Base-by-base conservation (phyloP, 2,888 invertebrate genomes). In the Ecdyonurus torrentis region DNA sequence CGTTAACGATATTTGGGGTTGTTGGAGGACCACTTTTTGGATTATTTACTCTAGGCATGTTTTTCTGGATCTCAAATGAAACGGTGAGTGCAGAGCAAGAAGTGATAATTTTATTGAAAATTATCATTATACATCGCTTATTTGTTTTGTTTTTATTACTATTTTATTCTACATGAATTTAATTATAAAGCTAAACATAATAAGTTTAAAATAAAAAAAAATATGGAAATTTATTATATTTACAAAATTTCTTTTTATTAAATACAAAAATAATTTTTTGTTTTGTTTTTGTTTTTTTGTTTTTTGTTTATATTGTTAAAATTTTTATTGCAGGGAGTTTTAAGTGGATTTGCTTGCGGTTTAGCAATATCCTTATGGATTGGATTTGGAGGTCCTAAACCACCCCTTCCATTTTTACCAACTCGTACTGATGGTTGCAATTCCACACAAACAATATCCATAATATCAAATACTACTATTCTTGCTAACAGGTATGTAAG, bases 11-110 rank as follows among this genome's bases (percentile, higher is more conserved):
- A 67, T 91, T 93, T 70, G 92, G 91, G 1, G 86, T 91, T 0
- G 84, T 90, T 1, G 92, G 92, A 0, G 93, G 93, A 0, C 93
- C 93, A 0, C 73, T 92, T n/a, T 76, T 93, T 23, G 92, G 87
- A 0, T 76, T 92, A 1, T 94, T 93, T 72, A 86, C 90, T 0
- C 75, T 92, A 25, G 93, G 93, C 68, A 91, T 94, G 88, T 84
- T 86, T 67, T 84, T 85, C 52, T 83, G 86, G 18, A 79, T 76
- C 61, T 84, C 86, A 2, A 89, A 86, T 71, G 82, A 91, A 74
- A 78, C 76, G 73, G 85, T 85, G 70, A 75, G 75, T 71, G 24
- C n/a, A 75, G 75, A 70, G 24, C n/a, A n/a, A n/a, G n/a, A n/a
- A n/a, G n/a, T n/a, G n/a, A n/a, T n/a, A n/a, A n/a, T n/a, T n/a